Evolutionary conservation across 2,113 vertebrate species (phyloP).

Genomic region (Mastomys natalensis): DNA sequence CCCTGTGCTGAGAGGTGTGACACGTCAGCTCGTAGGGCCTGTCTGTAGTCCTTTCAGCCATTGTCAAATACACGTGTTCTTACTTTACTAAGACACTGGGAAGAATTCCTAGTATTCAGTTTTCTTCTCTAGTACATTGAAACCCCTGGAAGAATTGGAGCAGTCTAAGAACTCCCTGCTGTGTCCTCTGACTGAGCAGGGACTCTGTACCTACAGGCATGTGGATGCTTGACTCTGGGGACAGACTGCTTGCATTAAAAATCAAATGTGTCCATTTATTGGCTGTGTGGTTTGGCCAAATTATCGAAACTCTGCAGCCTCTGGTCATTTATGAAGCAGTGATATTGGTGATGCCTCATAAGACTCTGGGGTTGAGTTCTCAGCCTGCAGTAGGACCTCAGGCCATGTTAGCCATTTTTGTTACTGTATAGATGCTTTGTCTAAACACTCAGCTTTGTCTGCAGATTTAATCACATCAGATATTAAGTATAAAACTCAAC

Average conservation of each 20-base stretch:
- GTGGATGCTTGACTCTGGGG: neutral
- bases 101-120: neutral
- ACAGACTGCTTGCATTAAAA: neutral
- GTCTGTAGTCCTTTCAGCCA: neutral
- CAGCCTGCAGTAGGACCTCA: neutral
- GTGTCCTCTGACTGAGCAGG: neutral
- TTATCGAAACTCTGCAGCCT: neutral
- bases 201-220: accelerated
- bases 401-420: neutral
- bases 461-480: neutral
- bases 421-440: neutral
- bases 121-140: neutral
- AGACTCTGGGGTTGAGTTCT: neutral
- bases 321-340: neutral
- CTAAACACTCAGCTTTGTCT: neutral
- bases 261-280: neutral
- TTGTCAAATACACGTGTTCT: neutral
- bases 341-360: neutral
- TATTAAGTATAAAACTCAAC: neutral
- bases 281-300: neutral
- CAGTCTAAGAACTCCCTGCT: neutral
- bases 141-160: neutral
- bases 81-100: neutral
- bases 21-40: neutral
- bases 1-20: neutral